These are phyloP conservation scores for Seriola dumerili DNA, from an alignment of 2,113 vertebrate species.

Conservation along the genomic window DNA sequence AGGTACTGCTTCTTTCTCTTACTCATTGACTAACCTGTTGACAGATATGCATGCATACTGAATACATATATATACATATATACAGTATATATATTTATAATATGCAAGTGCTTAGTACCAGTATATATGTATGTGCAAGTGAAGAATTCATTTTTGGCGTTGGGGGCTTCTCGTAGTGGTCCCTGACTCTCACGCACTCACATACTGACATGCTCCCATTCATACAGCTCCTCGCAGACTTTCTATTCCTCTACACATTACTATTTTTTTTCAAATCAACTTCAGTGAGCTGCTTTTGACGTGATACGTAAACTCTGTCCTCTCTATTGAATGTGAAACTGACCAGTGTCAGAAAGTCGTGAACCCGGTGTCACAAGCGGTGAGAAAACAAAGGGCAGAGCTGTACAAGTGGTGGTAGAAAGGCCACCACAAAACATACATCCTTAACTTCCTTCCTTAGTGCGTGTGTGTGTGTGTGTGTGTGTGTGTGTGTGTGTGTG, in stretches of 20 bases:
- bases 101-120: no score
- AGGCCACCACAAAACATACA: neutral
- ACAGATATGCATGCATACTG: neutral
- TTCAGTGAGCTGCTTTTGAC: neutral
- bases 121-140: no score
- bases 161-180: neutral
- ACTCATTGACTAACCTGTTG: neutral
- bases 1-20: conserved; percentile 52
- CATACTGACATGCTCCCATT: neutral
- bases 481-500: conserved; percentile 26
- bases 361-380: neutral
- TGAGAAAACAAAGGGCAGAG: neutral
- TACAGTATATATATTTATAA: no score
- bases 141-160: no score
- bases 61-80: no score
- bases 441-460: neutral
- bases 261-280: fast-evolving
- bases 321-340: neutral
- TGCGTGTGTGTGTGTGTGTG: no score
- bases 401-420: fast-evolving
- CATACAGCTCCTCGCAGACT: neutral
- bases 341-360: neutral
- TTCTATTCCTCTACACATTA: neutral
- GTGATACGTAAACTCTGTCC: neutral
- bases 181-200: neutral